Percentiles rank a stretch among this genome's conserved stretches.
phyloP scores from a whole-genome alignment of 2,888 invertebrate species.

The Standfussiana lucernea region DNA sequence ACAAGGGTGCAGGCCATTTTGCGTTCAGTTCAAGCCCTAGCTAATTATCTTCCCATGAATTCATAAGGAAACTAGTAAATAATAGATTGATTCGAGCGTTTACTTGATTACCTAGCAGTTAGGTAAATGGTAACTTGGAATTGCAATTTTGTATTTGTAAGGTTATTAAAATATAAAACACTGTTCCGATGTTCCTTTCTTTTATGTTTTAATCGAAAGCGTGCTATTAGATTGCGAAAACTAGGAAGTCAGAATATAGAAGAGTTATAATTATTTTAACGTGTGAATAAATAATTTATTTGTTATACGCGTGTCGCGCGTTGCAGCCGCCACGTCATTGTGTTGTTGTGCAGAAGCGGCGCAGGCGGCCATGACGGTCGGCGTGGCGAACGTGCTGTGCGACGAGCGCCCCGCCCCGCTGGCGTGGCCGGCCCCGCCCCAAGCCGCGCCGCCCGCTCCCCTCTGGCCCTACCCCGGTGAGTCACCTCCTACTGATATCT shows the following conservation, averaged over 20 bases:
- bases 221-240: background rate
- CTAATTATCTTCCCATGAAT: background rate
- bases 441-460: slow-evolving; percentile 92
- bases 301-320: slow-evolving; percentile 72
- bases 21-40: background rate
- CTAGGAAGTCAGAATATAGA: slow-evolving; percentile 8
- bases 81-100: background rate
- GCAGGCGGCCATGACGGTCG: slow-evolving; percentile 93
- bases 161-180: background rate
- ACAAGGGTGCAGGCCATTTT: background rate
- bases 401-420: slow-evolving; percentile 91
- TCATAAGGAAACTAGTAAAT: background rate
- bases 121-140: background rate
- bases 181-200: background rate
- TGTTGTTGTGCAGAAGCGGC: slow-evolving; percentile 90
- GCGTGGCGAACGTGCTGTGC: slow-evolving; percentile 92
- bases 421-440: slow-evolving; percentile 90
- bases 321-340: slow-evolving; percentile 81
- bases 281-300: slow-evolving; percentile 42
- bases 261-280: slow-evolving; percentile 25
- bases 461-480: slow-evolving; percentile 95
- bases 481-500: slow-evolving; percentile 86
- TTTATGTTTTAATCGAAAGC: background rate
- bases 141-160: background rate
- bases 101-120: background rate